Conservation (phyloP, 2,797 vertebrate genomes). For the Myotis pilosus region DNA sequence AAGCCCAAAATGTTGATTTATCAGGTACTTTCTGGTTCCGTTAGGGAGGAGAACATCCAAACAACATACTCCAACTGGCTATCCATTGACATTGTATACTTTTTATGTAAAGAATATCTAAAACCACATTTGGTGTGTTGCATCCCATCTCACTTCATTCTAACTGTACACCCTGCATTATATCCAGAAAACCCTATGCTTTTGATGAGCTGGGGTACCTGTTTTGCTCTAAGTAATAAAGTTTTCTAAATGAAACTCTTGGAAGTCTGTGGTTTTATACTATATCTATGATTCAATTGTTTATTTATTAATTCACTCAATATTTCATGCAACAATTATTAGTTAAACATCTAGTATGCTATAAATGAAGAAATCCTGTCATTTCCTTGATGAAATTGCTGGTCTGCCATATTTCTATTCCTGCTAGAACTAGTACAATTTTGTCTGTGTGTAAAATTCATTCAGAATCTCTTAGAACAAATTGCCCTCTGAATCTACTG, state of each 20-base stretch:
- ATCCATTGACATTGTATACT: neutral
- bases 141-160: neutral
- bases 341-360: neutral
- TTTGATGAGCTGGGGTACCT: neutral
- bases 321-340: neutral
- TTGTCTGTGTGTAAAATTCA: constrained; percentile 9
- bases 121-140: neutral
- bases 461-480: neutral
- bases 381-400: neutral
- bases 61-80: constrained; percentile 40
- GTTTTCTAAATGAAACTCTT: neutral
- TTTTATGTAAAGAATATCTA: neutral
- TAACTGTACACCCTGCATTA: neutral
- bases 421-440: neutral
- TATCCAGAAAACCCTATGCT: neutral
- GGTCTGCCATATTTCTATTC: neutral
- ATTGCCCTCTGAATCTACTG: neutral
- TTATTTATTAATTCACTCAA: neutral
- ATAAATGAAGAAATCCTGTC: neutral
- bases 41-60: neutral
- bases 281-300: neutral
- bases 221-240: neutral
- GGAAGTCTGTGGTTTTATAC: neutral
- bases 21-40: constrained; percentile 6
- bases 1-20: neutral